These are phyloP conservation scores for Tetramorium simillimum DNA, from an alignment of 1,140 invertebrate genomes.

Conservation along the genomic window DNA sequence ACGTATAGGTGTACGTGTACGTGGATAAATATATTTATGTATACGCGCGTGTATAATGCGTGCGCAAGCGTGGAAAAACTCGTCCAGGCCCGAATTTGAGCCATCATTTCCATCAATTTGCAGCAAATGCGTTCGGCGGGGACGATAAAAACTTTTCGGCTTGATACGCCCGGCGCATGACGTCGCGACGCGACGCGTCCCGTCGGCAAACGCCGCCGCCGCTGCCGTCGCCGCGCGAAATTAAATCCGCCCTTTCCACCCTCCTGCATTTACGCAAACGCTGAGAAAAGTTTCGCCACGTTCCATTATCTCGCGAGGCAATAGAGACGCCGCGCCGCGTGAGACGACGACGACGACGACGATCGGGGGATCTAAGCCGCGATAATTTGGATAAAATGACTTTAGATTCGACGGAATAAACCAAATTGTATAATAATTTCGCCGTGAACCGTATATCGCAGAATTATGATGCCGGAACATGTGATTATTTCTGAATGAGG, in stretches of 20 bases:
- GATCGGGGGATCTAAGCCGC: background rate
- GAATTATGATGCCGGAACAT: too few relatives aligned
- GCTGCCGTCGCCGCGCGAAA: conserved; percentile 27
- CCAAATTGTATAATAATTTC: background rate
- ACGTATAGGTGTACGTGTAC: background rate
- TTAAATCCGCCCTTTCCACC: conserved; percentile 22
- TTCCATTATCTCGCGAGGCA: conserved; percentile 20
- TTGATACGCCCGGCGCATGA: conserved; percentile 54
- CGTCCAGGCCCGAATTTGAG: conserved; percentile 65
- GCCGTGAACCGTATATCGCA: too few relatives aligned
- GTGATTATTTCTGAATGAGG: background rate
- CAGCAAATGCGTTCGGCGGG: conserved; percentile 61
- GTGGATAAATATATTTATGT: background rate
- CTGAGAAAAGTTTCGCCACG: conserved; percentile 31
- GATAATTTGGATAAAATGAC: background rate
- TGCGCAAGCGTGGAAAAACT: conserved; percentile 66
- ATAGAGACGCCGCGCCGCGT: background rate
- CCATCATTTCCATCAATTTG: conserved; percentile 75
- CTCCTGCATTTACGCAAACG: conserved; percentile 25
- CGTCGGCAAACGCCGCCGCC: conserved; percentile 39
- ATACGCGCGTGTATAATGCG: conserved; percentile 13
- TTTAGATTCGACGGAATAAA: background rate
- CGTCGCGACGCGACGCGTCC: conserved; percentile 41
- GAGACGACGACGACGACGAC: background rate
- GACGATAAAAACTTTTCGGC: conserved; percentile 68